Evolutionary conservation across 2,888 invertebrate species (phyloP).

Genomic region (Apotomis betuletana): DNA sequence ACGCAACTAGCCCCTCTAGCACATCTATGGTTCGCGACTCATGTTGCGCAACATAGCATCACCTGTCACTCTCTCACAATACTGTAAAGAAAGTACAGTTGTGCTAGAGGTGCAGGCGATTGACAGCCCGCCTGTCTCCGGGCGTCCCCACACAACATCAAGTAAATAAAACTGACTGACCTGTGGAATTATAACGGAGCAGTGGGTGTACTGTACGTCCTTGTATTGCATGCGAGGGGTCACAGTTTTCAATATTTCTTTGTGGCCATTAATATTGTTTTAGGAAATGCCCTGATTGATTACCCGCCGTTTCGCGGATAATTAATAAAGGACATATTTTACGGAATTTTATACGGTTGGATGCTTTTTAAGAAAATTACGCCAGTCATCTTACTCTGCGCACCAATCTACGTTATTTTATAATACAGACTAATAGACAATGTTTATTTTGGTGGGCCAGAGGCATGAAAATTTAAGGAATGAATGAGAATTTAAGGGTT

Average conservation of each 20-base stretch:
- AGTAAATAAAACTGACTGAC: background rate
- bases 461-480: too few species aligned
- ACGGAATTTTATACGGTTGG: conserved; percentile 19
- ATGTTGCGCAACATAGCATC: too few species aligned
- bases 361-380: conserved; percentile 12
- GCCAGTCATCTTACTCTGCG: background rate
- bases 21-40: too few species aligned
- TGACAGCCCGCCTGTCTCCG: too few species aligned
- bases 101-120: too few species aligned
- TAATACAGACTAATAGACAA: background rate
- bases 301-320: conserved; percentile 19
- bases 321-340: conserved; percentile 25
- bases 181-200: too few species aligned
- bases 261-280: conserved; percentile 38
- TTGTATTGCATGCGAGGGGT: background rate
- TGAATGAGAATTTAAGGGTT: too few species aligned
- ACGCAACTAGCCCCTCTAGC: too few species aligned
- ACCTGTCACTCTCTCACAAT: too few species aligned
- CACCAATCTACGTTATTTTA: background rate
- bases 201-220: conserved; percentile 14
- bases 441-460: too few species aligned
- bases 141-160: background rate
- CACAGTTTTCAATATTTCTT: conserved; percentile 40
- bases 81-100: too few species aligned
- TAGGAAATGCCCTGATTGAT: conserved; percentile 36